phyloP scores from a whole-genome alignment of 2,797 vertebrate genomes.

The Trachurus trachurus region DNA sequence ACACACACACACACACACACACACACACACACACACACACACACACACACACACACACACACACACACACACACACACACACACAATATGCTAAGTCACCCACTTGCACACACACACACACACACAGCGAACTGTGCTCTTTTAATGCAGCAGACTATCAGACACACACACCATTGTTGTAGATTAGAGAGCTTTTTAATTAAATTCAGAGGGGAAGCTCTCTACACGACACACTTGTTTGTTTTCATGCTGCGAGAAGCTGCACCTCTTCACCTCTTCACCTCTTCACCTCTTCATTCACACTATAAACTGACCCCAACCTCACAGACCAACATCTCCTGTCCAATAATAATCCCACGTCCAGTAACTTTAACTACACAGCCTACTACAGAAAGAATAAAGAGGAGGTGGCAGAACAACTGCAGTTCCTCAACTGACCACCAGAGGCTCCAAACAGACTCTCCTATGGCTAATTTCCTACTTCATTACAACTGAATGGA shows the following conservation, averaged over 20 bases:
- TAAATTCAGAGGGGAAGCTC: conserved; percentile 53
- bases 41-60: conserved; percentile 9
- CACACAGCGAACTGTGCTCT: conserved; percentile 19
- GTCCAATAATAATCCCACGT: too few species aligned
- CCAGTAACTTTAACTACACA: too few species aligned
- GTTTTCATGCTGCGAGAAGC: conserved; percentile 32
- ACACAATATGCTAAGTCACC: background rate
- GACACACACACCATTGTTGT: conserved; percentile 49
- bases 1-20: background rate
- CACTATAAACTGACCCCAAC: too few species aligned
- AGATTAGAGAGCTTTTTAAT: conserved; percentile 69
- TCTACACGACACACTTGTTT: conserved; percentile 29
- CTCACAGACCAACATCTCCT: too few species aligned
- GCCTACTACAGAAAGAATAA: too few species aligned
- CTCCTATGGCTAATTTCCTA: too few species aligned
- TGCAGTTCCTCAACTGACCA: too few species aligned
- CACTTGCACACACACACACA: conserved; percentile 3
- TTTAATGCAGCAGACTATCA: conserved; percentile 56
- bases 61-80: conserved; percentile 4
- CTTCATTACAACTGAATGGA: too few species aligned
- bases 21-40: conserved; percentile 28
- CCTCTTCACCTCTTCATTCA: too few species aligned
- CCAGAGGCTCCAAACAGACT: too few species aligned
- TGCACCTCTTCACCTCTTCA: conserved; percentile 27
- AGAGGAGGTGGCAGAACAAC: too few species aligned